Evolutionary conservation across 2,888 invertebrate species (phyloP), one percentile per base, ranked within the genome.

Genomic region (Agonopterix heracliana): DNA sequence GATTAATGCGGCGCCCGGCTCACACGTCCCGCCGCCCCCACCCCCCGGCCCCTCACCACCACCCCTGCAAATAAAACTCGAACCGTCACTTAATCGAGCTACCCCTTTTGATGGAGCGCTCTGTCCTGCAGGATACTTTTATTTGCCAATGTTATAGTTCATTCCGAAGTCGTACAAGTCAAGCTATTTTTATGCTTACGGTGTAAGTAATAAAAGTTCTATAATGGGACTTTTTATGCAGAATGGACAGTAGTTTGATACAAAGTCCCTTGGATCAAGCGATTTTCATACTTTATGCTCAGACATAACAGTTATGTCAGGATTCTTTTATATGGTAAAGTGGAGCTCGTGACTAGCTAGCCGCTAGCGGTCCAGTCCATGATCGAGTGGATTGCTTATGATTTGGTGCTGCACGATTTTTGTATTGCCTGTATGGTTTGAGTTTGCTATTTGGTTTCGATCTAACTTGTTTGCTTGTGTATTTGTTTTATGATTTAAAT

Each of bases 1-100:
- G 87, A 87, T 88, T 88, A 86, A 88, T 88, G 87, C 78, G 84
- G 82, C 82, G 83, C 84, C 81, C 71, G 59, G 70, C 76, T 73
- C 78, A 78, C 77, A 77, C 77, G 72, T 65, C 72, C 71, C 75
- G 65, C 55, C 54, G 49, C 57, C 60, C 61, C 60, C 54, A 51
- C 56, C 34, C 42, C 41, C 26, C 26, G 26, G 56, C 49, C 56
- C 48, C 57, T 49, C 52, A 55, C 57, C 55, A 63, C 65, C 61
- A 56, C 56, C 64, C 67, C 64, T 63, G 74, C 81, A 77, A 84
- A 85, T 85, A 84, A 85, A 83, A 85, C 85, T 79, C 80, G 74
- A 78, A 80, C 79, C 78, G 71, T 76, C 81, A 78, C 81, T 82
- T 86, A 85, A 86, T 82, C 78, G 82, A 81, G 76, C 82, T 83